phyloP scores from a whole-genome alignment of 2,888 invertebrate species.

The Mallateleia sp. region DNA sequence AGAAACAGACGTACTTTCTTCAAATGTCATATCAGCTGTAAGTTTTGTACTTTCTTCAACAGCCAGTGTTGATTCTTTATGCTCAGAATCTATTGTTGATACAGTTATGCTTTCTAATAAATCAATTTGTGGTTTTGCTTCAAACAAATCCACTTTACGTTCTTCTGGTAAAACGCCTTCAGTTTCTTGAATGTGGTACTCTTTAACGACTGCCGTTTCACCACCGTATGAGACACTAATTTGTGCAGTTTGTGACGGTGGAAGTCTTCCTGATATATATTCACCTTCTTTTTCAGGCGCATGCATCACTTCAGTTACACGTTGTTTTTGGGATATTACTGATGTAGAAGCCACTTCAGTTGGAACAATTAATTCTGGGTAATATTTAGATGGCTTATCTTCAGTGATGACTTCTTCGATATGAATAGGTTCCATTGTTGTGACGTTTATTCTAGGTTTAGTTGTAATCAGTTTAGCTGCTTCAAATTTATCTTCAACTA shows the following conservation, averaged over 20 bases:
- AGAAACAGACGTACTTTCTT: conserved; percentile 92
- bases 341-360: conserved; percentile 94
- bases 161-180: conserved; percentile 91
- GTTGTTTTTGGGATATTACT: conserved; percentile 92
- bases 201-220: conserved; percentile 91
- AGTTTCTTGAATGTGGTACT: conserved; percentile 92
- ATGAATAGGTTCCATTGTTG: conserved; percentile 92
- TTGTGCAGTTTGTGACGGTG: conserved; percentile 91
- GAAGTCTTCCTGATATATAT: conserved; percentile 91
- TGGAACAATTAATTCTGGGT: conserved; percentile 94
- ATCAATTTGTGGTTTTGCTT: conserved; percentile 85
- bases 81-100: conserved; percentile 92
- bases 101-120: conserved; percentile 91
- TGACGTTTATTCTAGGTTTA: conserved; percentile 92
- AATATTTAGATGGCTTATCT: conserved; percentile 94
- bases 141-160: conserved; percentile 83
- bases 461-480: conserved; percentile 90
- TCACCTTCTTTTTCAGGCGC: conserved; percentile 93
- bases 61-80: conserved; percentile 91
- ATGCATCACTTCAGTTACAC: conserved; percentile 92
- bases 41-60: conserved; percentile 90
- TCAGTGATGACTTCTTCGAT: conserved; percentile 93
- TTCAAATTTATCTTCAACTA: conserved; percentile 91
- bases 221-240: conserved; percentile 91
- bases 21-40: conserved; percentile 91